Evolutionary conservation across 2,888 invertebrate species (phyloP).

Genomic region (Netelia inedita): DNA sequence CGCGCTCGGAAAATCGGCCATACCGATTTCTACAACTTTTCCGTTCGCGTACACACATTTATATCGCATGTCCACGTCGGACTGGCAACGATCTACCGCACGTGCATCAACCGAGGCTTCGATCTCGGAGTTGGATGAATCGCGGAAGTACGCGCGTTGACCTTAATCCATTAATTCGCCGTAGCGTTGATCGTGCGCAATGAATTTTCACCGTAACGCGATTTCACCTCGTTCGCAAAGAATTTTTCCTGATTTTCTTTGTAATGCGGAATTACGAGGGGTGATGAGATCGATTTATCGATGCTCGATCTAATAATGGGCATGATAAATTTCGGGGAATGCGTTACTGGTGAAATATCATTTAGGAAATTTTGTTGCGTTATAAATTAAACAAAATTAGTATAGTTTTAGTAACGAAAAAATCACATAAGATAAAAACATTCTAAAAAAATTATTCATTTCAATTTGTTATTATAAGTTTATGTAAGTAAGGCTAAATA

Average conservation of each 20-base stretch:
- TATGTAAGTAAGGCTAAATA: no score
- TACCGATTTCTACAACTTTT: slow-evolving; percentile 49
- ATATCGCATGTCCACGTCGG: neutral
- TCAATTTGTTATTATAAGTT: no score
- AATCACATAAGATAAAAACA: no score
- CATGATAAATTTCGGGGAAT: no score
- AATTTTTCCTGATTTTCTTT: slow-evolving; percentile 9
- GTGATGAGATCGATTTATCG: neutral
- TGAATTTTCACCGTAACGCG: slow-evolving; percentile 33
- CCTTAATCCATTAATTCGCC: slow-evolving; percentile 57
- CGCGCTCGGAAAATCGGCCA: slow-evolving; percentile 50
- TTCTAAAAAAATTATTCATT: no score
- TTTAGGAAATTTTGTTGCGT: no score
- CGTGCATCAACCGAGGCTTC: neutral
- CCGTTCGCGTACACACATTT: neutral
- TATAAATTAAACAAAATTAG: no score
- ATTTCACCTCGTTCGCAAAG: slow-evolving; percentile 7
- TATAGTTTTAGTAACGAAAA: no score
- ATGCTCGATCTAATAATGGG: no score
- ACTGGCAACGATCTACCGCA: neutral
- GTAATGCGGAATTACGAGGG: neutral
- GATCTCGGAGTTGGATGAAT: slow-evolving; percentile 20
- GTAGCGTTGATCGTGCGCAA: slow-evolving; percentile 14
- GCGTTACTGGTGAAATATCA: no score
- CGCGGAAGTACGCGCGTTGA: slow-evolving; percentile 31